Percentiles rank a stretch among this genome's conserved stretches.
These are phyloP conservation scores for Spheniscus humboldti DNA, from an alignment of 2,797 vertebrate species.

Conservation along the genomic window DNA sequence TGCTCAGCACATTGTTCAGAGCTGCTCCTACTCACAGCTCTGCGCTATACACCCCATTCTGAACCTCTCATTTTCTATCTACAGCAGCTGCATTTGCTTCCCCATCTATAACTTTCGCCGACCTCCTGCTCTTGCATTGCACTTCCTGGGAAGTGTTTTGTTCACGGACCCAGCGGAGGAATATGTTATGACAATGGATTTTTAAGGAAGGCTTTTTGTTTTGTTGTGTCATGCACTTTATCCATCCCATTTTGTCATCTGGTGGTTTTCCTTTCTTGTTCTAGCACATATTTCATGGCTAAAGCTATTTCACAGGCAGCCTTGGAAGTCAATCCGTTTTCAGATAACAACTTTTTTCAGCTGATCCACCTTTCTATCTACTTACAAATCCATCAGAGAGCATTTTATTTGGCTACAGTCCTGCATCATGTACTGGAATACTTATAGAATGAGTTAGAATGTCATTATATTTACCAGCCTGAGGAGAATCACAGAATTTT, in stretches of 20 bases:
- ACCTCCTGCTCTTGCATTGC: slow-evolving; percentile 16
- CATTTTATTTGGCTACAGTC: neutral
- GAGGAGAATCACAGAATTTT: neutral
- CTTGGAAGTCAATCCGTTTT: slow-evolving; percentile 25
- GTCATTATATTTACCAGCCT: neutral
- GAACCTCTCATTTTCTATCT: slow-evolving; percentile 11
- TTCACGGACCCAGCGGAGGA: neutral
- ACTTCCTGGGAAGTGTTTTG: slow-evolving; percentile 53
- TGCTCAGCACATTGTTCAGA: neutral
- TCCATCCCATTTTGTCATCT: slow-evolving; percentile 43
- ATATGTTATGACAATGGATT: slow-evolving; percentile 50
- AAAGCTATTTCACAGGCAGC: slow-evolving; percentile 30
- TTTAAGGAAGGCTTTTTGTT: slow-evolving; percentile 51
- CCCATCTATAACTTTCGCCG: neutral
- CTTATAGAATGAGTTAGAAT: neutral
- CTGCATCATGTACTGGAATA: neutral
- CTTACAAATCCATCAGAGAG: neutral
- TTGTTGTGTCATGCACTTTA: slow-evolving; percentile 40
- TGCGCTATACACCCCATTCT: neutral
- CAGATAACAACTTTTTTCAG: slow-evolving; percentile 38
- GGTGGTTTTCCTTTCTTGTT: slow-evolving; percentile 39
- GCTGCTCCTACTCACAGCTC: neutral
- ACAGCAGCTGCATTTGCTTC: slow-evolving; percentile 23
- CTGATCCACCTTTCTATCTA: neutral
- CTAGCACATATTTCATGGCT: slow-evolving; percentile 13